phyloP scores from a whole-genome alignment of 1,140 invertebrate species.

The Zaprionus tsacasi region DNA sequence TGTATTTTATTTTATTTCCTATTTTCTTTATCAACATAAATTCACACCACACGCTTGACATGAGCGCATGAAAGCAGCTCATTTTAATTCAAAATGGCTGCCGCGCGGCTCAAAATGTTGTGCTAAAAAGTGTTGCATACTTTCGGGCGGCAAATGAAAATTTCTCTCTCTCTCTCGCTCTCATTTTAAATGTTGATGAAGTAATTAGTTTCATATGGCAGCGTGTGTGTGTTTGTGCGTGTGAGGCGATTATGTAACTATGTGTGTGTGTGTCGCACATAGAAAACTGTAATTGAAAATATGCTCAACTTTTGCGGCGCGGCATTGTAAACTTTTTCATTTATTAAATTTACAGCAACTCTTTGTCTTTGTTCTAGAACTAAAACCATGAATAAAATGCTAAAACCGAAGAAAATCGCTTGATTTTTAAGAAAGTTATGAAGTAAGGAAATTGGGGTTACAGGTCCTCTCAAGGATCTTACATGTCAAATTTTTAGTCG shows the following conservation, averaged over 20 bases:
- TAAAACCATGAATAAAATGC: too few species aligned
- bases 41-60: neutral
- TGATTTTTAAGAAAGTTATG: too few species aligned
- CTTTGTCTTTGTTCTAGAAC: slow-evolving; percentile 14
- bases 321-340: slow-evolving; percentile 72
- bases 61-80: neutral
- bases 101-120: slow-evolving; percentile 19
- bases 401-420: too few species aligned
- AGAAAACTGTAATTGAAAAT: slow-evolving; percentile 76
- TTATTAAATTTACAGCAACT: slow-evolving; percentile 72
- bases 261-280: slow-evolving; percentile 45
- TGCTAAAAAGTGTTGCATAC: slow-evolving; percentile 44
- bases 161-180: slow-evolving; percentile 35
- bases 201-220: slow-evolving; percentile 76
- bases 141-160: slow-evolving; percentile 55
- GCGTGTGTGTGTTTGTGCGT: neutral
- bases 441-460: too few species aligned
- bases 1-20: neutral
- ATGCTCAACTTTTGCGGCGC: slow-evolving; percentile 57
- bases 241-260: neutral
- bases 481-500: too few species aligned
- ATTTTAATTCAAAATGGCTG: neutral
- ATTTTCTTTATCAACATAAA: neutral
- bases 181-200: slow-evolving; percentile 75
- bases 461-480: too few species aligned